Base-by-base conservation (phyloP, 2,113 vertebrate species). In the Xiphophorus maculatus region DNA sequence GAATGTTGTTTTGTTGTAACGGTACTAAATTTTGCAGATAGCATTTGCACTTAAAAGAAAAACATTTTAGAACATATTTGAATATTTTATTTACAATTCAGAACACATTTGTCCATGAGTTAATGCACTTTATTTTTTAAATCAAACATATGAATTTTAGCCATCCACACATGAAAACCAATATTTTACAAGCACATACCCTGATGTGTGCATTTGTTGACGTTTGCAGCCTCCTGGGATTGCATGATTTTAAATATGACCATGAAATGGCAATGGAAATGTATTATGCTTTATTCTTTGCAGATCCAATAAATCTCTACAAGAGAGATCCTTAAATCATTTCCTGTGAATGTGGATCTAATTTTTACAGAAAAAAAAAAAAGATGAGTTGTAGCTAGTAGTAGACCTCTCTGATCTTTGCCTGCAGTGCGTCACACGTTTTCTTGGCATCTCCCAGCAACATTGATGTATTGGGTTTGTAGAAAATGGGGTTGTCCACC, bases 401-500 rank as follows among this genome's bases (percentile, higher is more conserved):
- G 75, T 3, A 93, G 66, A 66, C 1, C 73, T 96, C 93, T 89
- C 92, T 92, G 75, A 95, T 95, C 84, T 95, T 94, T 14, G 81
- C 89, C 76, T 90, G 87, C 48, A 93, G 88, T 77, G 74, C 85
- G 79, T 93, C 94, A 25, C 89, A 91, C 12, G 95, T 94, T 84
- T 95, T 95, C 90, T 95, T 95, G 77, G 92, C 94, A 44, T 95
- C 93, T 81, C 93, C 93, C 60, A 96, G 91, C 81, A 96, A 76
- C 93, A 94, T 95, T 0, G 92, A 90, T 29, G 92, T 94, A 86
- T 95, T 96, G 54, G 93, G 92, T 76, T 95, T 95, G 88, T 95
- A 94, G 85, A 95, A 94, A 64, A 96, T 95, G 28, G 94, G 94
- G 73, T 95, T 96, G 76, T 95, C 93, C 0, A 96, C 95, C 1